Conservation (phyloP, 2,797 vertebrate species). For the Dendrocincla tyrannina region DNA sequence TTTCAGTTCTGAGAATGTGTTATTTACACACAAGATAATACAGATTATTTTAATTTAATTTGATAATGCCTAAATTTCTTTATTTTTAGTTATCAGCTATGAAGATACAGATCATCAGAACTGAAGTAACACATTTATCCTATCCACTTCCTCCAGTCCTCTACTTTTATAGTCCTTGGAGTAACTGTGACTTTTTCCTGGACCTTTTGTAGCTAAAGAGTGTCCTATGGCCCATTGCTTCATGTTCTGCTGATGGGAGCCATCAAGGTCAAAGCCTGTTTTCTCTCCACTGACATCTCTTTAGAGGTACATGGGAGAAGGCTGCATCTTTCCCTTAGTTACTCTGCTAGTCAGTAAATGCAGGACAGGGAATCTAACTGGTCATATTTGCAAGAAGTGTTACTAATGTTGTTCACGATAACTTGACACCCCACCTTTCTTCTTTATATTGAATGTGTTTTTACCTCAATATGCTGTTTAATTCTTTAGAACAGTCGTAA, state of each 20-base stretch:
- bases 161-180: neutral
- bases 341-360: neutral
- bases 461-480: neutral
- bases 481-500: neutral
- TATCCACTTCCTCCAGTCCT: accelerated
- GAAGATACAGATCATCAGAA: neutral
- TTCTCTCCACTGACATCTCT: neutral
- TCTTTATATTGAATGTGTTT: neutral
- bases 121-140: neutral
- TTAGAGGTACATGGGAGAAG: neutral
- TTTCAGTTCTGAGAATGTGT: neutral
- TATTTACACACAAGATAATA: neutral
- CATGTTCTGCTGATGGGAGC: neutral
- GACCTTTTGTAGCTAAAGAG: neutral
- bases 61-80: neutral
- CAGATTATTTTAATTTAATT: neutral
- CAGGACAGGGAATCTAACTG: neutral
- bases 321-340: neutral
- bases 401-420: neutral
- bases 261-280: neutral
- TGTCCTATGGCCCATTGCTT: accelerated
- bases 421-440: neutral
- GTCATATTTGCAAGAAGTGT: neutral
- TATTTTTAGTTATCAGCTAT: neutral
- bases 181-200: neutral